Percentiles rank a stretch among this genome's conserved stretches.
Conservation (phyloP, 2,113 vertebrate species). For the Ahaetulla prasina region DNA sequence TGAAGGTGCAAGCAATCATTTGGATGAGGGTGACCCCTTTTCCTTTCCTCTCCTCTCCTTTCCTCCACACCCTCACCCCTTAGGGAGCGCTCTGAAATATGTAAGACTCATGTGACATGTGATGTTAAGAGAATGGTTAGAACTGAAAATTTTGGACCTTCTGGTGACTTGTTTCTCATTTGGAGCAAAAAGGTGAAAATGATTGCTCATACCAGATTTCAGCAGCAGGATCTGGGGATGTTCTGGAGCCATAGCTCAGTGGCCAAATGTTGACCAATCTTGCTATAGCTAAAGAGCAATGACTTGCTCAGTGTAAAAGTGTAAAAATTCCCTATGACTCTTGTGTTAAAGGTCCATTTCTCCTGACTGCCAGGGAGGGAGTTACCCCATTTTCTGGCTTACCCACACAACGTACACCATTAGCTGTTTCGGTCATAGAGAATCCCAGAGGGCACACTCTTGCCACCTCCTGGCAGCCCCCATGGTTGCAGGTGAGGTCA, state of each 20-base stretch:
- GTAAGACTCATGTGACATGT: not conserved
- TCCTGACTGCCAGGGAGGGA: not conserved
- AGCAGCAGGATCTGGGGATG: not conserved
- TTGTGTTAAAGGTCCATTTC: not conserved
- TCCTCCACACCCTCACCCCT: not conserved
- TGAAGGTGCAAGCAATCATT: not conserved
- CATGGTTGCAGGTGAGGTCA: slow-evolving; percentile 74
- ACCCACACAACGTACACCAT: slow-evolving; percentile 73
- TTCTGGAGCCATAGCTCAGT: not conserved
- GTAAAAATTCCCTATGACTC: not conserved
- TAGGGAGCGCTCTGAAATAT: not conserved
- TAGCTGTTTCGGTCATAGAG: slow-evolving; percentile 70
- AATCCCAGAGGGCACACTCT: slow-evolving; percentile 77
- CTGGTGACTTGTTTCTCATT: not conserved
- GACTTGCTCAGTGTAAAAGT: not conserved
- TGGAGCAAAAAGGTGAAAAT: not conserved
- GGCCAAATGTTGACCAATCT: not conserved
- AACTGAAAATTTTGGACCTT: not conserved
- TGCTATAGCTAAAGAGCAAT: not conserved
- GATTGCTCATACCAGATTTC: not conserved
- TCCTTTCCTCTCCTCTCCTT: not conserved
- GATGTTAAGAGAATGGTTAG: not conserved
- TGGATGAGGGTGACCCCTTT: not conserved
- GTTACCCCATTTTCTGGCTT: slow-evolving; percentile 4
- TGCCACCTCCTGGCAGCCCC: slow-evolving; percentile 74